Evolutionary conservation across 2,888 invertebrate genomes (phyloP).

Genomic region (Aphidius colemani): DNA sequence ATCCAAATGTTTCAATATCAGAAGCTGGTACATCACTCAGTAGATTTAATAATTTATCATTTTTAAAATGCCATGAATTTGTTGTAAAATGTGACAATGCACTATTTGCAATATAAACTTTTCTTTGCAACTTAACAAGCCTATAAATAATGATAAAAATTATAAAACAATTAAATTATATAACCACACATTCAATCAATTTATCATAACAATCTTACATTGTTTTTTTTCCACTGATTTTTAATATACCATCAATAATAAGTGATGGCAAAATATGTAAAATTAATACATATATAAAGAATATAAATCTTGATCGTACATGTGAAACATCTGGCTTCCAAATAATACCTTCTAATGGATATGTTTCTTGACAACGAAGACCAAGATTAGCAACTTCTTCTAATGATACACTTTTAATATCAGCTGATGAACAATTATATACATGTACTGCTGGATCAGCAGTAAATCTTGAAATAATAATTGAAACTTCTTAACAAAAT

Average conservation of each 20-base stretch:
- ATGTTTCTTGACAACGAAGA: slow-evolving; percentile 59
- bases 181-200: neutral
- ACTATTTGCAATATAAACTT: slow-evolving; percentile 75
- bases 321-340: slow-evolving; percentile 70
- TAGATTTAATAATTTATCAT: slow-evolving; percentile 66
- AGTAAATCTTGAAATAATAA: slow-evolving; percentile 41
- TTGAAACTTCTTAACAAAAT: neutral
- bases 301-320: slow-evolving; percentile 66
- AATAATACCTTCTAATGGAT: slow-evolving; percentile 73
- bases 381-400: slow-evolving; percentile 67
- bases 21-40: slow-evolving; percentile 61
- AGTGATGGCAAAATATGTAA: slow-evolving; percentile 82
- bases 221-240: slow-evolving; percentile 71
- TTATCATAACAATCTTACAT: slow-evolving; percentile 63
- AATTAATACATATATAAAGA: slow-evolving; percentile 71
- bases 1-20: slow-evolving; percentile 67
- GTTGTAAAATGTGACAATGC: slow-evolving; percentile 76
- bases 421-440: slow-evolving; percentile 81
- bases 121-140: slow-evolving; percentile 78
- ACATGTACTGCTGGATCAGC: slow-evolving; percentile 63
- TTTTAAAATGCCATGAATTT: slow-evolving; percentile 78
- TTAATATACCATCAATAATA: slow-evolving; percentile 71
- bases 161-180: slow-evolving; percentile 22
- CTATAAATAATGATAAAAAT: slow-evolving; percentile 61
- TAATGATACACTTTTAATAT: slow-evolving; percentile 71